These are phyloP conservation scores for Magallana ariakensis DNA, from an alignment of 1,140 invertebrate genomes.

Conservation along the genomic window DNA sequence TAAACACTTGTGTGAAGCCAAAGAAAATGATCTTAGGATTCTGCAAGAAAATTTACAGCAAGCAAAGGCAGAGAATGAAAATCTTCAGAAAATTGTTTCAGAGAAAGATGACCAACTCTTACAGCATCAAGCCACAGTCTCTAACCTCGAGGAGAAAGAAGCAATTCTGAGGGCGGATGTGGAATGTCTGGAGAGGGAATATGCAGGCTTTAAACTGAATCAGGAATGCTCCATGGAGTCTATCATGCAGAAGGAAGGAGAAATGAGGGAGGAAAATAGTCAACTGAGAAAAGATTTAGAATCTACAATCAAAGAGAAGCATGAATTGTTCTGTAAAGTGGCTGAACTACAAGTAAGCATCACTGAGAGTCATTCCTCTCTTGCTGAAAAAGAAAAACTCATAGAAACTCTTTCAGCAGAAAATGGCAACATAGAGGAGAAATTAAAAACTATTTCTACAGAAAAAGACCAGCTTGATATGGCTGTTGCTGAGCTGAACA, in stretches of 20 bases:
- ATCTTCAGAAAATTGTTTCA: not conserved
- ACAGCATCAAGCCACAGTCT: not conserved
- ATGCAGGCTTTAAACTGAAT: slow-evolving; percentile 24
- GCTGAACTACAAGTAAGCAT: slow-evolving; percentile 4
- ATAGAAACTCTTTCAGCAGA: slow-evolving; percentile 7
- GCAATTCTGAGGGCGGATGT: not conserved
- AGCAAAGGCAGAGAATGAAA: slow-evolving; percentile 39
- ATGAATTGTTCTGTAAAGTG: slow-evolving; percentile 38
- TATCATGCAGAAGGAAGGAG: slow-evolving; percentile 10
- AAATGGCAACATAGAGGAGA: not conserved
- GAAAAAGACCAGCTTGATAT: not conserved
- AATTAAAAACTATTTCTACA: not conserved
- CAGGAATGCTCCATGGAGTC: not conserved
- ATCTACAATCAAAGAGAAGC: not conserved
- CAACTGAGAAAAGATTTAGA: slow-evolving; percentile 29
- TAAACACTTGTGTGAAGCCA: not conserved
- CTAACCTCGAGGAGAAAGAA: slow-evolving; percentile 17
- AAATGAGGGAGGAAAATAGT: not conserved
- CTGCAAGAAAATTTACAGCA: slow-evolving; percentile 40
- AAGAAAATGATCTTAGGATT: slow-evolving; percentile 7
- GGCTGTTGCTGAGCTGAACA: slow-evolving; percentile 3
- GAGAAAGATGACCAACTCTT: slow-evolving; percentile 6
- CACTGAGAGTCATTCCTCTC: not conserved
- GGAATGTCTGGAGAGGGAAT: slow-evolving; percentile 33
- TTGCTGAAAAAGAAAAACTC: slow-evolving; percentile 1